Conservation (phyloP, 64 coral and sea anemone species). For the Pocillopora verrucosa region DNA sequence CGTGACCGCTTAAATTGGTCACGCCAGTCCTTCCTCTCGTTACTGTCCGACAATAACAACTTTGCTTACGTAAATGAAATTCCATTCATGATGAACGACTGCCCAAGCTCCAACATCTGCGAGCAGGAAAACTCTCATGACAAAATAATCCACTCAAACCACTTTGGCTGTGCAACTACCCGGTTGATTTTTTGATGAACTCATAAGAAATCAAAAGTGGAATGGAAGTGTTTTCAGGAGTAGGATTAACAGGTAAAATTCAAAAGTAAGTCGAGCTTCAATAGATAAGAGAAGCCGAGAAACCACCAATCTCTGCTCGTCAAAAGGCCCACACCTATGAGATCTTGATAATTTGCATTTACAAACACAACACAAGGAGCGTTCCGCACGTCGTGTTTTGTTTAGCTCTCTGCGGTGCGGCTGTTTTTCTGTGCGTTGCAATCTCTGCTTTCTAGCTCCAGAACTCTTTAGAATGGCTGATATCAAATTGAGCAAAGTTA, state of each 20-base stretch:
- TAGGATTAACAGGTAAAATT: neutral
- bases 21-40: neutral
- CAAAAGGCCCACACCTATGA: conserved; percentile 20
- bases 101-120: neutral
- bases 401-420: neutral
- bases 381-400: neutral
- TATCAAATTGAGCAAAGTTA: conserved; percentile 42
- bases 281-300: neutral
- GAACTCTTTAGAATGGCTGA: neutral
- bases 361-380: neutral
- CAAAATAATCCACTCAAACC: neutral
- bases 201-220: neutral
- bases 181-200: neutral
- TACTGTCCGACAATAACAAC: neutral
- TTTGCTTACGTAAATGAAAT: neutral
- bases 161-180: neutral
- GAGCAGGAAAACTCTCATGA: neutral
- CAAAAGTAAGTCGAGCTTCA: neutral
- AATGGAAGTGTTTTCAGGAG: neutral
- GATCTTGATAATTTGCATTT: conserved; percentile 33
- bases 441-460: neutral
- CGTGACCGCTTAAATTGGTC: neutral
- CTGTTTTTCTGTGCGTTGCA: neutral
- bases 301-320: conserved; percentile 19
- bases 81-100: neutral